Base-by-base conservation (phyloP, 2,888 invertebrate genomes). In the Volucella bombylans region DNA sequence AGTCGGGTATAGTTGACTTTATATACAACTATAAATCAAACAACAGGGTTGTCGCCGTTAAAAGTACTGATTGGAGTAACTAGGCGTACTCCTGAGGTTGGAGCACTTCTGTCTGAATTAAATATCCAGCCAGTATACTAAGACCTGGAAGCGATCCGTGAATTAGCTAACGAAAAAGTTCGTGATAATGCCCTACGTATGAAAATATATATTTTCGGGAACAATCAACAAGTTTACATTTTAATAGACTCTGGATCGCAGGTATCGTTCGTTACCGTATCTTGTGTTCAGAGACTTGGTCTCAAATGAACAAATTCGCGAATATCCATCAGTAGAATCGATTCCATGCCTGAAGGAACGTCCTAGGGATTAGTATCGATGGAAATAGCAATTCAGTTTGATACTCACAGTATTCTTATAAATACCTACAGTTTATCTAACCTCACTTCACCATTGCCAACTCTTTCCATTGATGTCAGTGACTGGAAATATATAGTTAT, bases 81-180 rank as follows among this genome's bases (percentile, higher is more conserved):
- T n/a, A n/a, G n/a, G n/a, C n/a, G n/a, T n/a, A n/a, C n/a, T n/a
- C n/a, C n/a, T n/a, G n/a, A n/a, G n/a, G n/a, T n/a, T n/a, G n/a
- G n/a, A n/a, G n/a, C 76, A 11, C 45, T 79, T n/a, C 14, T 80
- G 23, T 23, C 77, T 12, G 45, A 59, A 10, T 2, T 81, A 2
- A 38, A 54, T 49, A 68, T 86, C 8, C 73, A 81, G 41, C 81
- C 57, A 12, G 71, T 80, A 15, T 80, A 76, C 23, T 77, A 76
- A 14, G 49, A 68, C 31, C 6, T 52, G 1, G 15, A 55, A 23
- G 59, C 55, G 0, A 54, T 82, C 8, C 78, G 68, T n/a, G 52
- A n/a, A 8, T 38, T 39, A 39, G 55, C 67, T 10, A 23, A 54
- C n/a, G 54, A 67, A 43, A 15, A 43, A 9, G 12, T 54, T n/a